These are phyloP conservation scores for Tipula helvola DNA, from an alignment of 2,888 invertebrate genomes.

Conservation along the genomic window DNA sequence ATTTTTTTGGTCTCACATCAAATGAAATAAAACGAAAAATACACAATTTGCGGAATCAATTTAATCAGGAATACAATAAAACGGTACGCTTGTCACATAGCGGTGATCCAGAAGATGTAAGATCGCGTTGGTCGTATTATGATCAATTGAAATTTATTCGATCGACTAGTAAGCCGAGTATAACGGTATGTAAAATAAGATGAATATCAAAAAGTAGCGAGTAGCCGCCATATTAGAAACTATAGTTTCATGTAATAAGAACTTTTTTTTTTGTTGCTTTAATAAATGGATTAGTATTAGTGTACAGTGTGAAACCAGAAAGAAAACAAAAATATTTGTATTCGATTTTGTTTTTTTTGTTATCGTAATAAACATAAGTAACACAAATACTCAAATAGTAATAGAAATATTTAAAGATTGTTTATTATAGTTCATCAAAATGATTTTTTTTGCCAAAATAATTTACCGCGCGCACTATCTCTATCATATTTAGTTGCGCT, in stretches of 20 bases:
- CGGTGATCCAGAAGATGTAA: conserved; percentile 20
- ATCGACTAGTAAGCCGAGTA: neutral
- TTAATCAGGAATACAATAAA: conserved; percentile 33
- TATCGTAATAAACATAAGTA: neutral
- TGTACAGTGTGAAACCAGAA: neutral
- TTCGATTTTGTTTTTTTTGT: neutral
- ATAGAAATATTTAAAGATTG: too few species aligned
- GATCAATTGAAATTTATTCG: conserved; percentile 27
- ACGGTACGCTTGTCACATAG: conserved; percentile 26
- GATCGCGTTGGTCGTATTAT: conserved; percentile 30
- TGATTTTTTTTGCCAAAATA: neutral
- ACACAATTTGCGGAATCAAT: conserved; percentile 33
- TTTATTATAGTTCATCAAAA: neutral
- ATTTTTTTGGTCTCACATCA: neutral
- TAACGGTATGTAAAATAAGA: neutral
- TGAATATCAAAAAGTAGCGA: neutral
- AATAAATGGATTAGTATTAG: neutral
- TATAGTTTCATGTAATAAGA: neutral
- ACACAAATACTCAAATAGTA: too few species aligned
- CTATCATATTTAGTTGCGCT: neutral
- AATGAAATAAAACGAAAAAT: conserved; percentile 21
- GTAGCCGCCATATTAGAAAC: neutral
- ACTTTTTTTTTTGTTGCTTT: neutral
- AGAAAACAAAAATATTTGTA: neutral
- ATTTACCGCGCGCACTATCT: neutral